Base-by-base conservation (phyloP, 1,140 invertebrate species). In the Pinna nobilis region DNA sequence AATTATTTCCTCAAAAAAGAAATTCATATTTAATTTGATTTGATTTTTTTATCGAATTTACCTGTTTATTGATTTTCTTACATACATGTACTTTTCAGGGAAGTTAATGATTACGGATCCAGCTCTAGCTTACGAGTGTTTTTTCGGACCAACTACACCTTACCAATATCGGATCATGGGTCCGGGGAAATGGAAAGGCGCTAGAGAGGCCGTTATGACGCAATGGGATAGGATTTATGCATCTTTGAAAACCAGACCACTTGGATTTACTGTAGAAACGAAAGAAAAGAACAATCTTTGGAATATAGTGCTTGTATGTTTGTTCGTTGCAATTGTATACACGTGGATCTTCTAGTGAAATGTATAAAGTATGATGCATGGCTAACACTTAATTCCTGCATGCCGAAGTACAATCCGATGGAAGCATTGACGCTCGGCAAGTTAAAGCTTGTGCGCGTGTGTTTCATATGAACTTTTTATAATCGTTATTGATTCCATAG, bases 101-200 rank as follows among this genome's bases (percentile, higher is more conserved):
- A 65, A 55, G 15, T 55, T 86, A 23, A 69, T 87, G 3, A 55
- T 82, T 25, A 78, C 65, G 20, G 87, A 90, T 70, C 86, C 86
- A 1, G 61, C 60, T n/a, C 71, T 90, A 11, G 87, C 82, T 6
- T 79, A 60, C 35, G 70, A 70, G 18, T 67, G 81, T 7, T 76
- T 87, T n/a, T 78, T 86, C 63, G 89, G 88, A 5, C 82, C 88
- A 5, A 86, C 83, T 63, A 65, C 85, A 3, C 86, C 90, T 2
- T 91, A 90, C 69, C 90, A 88, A 55, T 91, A 89, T 71, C 78
- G 90, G 60, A 69, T 90, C 37, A 41, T 60, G 35, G 89, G 89
- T 9, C 88, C 89, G 7, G 60, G 85, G 32, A 50, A 71, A 11
- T 90, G 89, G 89, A 6, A 63, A 0, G 89, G 85, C 1, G 90